These are phyloP conservation scores for Ennomos fuscantarius DNA, from an alignment of 2,888 invertebrate species.

Conservation along the genomic window DNA sequence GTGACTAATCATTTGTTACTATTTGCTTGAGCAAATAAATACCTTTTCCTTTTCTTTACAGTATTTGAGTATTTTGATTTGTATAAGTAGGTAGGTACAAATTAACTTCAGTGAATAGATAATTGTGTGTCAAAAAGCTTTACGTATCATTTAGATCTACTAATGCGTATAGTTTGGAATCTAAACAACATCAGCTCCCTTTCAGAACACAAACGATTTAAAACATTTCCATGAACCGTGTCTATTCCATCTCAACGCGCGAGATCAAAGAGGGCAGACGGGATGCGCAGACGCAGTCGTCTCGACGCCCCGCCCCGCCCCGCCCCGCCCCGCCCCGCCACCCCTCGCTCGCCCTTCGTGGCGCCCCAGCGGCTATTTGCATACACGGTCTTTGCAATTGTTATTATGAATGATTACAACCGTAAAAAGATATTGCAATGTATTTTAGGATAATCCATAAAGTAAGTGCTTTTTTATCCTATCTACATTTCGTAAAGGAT, in stretches of 20 bases:
- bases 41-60: too few species aligned
- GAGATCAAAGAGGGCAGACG: constrained; percentile 72
- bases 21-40: too few species aligned
- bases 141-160: too few species aligned
- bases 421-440: not conserved
- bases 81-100: too few species aligned
- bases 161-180: too few species aligned
- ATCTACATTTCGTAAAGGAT: too few species aligned
- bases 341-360: constrained; percentile 34
- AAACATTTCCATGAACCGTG: constrained; percentile 28
- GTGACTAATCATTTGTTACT: too few species aligned
- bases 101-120: too few species aligned
- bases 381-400: not conserved
- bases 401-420: constrained; percentile 1
- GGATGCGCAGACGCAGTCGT: constrained; percentile 80
- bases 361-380: constrained; percentile 39
- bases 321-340: constrained; percentile 9
- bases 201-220: constrained; percentile 2
- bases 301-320: constrained; percentile 55
- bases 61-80: too few species aligned
- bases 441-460: too few species aligned
- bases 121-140: too few species aligned
- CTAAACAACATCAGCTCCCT: not conserved
- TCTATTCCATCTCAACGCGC: constrained; percentile 31
- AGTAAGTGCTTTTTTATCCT: too few species aligned